These are phyloP conservation scores for Planiliza haematocheilus DNA, from an alignment of 2,113 vertebrate species.

Conservation along the genomic window DNA sequence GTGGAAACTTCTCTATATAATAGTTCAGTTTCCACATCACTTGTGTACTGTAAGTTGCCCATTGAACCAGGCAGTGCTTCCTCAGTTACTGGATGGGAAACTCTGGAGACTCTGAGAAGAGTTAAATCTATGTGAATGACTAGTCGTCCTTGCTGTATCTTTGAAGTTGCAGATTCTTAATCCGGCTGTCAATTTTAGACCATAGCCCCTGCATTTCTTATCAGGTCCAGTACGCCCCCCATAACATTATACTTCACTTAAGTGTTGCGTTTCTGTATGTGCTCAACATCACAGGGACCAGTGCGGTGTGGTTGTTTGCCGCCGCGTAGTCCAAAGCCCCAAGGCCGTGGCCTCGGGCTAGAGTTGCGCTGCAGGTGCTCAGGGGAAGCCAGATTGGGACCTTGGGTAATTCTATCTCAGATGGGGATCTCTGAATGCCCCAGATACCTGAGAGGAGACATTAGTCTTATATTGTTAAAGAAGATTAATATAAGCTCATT, in stretches of 20 bases:
- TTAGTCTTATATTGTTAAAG: conserved; percentile 26
- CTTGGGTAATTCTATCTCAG: conserved; percentile 52
- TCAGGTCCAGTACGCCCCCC: neutral
- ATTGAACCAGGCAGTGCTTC: no score
- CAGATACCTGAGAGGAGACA: conserved; percentile 22
- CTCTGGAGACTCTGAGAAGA: no score
- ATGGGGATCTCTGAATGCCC: conserved; percentile 39
- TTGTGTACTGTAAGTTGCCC: no score
- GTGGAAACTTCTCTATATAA: no score
- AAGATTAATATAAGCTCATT: neutral
- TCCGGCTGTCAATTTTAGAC: conserved; percentile 1
- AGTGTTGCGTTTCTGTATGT: conserved; percentile 1
- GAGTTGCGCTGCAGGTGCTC: conserved; percentile 64
- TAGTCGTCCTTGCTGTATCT: no score
- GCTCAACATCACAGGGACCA: conserved; percentile 5
- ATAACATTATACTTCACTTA: neutral
- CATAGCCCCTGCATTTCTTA: neutral
- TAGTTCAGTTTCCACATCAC: no score
- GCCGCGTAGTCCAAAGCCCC: conserved; percentile 22
- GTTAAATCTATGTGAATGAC: no score
- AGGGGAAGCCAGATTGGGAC: conserved; percentile 34
- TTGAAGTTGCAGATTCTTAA: neutral
- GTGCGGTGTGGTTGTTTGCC: neutral
- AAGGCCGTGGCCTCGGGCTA: conserved; percentile 20
- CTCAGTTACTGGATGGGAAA: no score